Conservation (phyloP, 2,113 vertebrate genomes). For the Bubo scandiacus region DNA sequence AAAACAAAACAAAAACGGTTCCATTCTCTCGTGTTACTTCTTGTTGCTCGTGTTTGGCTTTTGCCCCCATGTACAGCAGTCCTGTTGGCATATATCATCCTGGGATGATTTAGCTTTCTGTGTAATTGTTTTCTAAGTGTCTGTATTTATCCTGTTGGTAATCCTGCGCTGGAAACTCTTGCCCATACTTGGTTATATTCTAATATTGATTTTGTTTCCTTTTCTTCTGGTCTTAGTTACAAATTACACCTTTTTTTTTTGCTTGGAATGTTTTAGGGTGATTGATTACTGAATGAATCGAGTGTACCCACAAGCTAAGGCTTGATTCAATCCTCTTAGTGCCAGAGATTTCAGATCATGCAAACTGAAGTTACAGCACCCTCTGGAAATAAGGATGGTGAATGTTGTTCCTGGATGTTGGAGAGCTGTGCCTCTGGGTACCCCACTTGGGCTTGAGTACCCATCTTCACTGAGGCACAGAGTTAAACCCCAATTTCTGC, state of each 20-base stretch:
- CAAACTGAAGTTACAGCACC: background rate
- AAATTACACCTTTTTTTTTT: slow-evolving; percentile 10
- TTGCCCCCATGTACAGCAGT: background rate
- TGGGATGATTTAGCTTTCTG: background rate
- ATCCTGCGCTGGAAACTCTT: background rate
- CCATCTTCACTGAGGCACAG: background rate
- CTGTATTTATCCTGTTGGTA: slow-evolving; percentile 4
- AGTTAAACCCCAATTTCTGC: background rate
- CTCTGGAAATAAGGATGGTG: background rate
- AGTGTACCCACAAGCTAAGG: background rate
- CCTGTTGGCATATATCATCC: background rate
- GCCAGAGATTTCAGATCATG: background rate
- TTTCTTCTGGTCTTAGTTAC: slow-evolving; percentile 37
- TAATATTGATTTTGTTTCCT: slow-evolving; percentile 48
- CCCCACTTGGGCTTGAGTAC: background rate
- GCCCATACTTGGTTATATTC: slow-evolving; percentile 28
- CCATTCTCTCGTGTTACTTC: background rate
- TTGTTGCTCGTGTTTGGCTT: background rate
- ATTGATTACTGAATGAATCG: slow-evolving; percentile 36
- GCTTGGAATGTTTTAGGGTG: slow-evolving; percentile 35
- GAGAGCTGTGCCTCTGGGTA: background rate
- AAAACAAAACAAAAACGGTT: background rate
- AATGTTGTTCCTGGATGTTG: background rate
- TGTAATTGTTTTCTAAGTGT: slow-evolving; percentile 17
- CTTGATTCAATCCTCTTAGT: slow-evolving; percentile 27